Evolutionary conservation across 1,140 invertebrate genomes (phyloP), one percentile per base, ranked within the genome.

Genomic region (Psilanteris sp.): DNA sequence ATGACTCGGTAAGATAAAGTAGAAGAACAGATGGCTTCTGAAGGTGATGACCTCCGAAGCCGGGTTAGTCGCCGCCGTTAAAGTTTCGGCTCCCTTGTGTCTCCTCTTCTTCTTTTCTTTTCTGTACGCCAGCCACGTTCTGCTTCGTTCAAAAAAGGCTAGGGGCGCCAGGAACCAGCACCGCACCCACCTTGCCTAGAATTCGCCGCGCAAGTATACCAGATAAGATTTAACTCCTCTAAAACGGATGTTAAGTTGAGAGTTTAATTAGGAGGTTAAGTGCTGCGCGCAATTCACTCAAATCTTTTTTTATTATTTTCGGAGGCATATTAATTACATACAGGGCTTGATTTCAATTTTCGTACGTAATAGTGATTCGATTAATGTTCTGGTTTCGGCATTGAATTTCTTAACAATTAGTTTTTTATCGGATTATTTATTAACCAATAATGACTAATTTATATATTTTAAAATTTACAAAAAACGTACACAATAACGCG

Each of bases 1-100:
- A 54, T 55, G 62, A 67, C 27, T 66, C 29, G 8, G 26, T n/a
- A 31, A 66, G 61, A 66, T 66, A 66, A 67, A 67, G 37, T 54
- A 34, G 9, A 55, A 20, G 29, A 67, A 67, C 62, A 67, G 62
- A 67, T 67, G 61, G 61, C 61, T 64, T 16, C 44, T 43, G 48
- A 27, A 66, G 61, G 48, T 66, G 44, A 66, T 66, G 44, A 66
- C 61, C 61, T 54, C 48, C 13, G 43, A 50, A 54, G 37, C 44
- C 22, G 32, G 43, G 26, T 48, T 54, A 54, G 46, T 44, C 46
- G 37, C 31, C 43, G 48, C 36, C 46, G 46, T 64, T 64, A 41
- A 54, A 66, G 14, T 54, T 67, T 46, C 11, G 62, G 61, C 50
- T 67, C 41, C 50, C 50, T 67, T 50, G 15, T 54, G 31, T 64